Base-by-base conservation (phyloP, 2,797 vertebrate species). In the Siniperca scherzeri region DNA sequence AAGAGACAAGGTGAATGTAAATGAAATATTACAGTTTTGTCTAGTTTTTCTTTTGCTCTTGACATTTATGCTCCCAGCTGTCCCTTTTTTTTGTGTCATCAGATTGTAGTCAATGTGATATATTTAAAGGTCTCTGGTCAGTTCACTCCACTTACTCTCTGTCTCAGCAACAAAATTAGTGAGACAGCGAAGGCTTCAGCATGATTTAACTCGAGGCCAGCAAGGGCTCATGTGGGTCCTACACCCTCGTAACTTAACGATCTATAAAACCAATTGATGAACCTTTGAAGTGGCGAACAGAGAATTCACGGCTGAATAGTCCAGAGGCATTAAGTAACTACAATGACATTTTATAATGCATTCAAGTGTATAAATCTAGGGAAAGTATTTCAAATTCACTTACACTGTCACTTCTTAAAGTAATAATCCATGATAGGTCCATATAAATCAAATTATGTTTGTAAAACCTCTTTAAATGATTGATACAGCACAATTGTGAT, bases 121-220 rank as follows among this genome's bases (percentile, higher is more conserved):
- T 84, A 79, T 88, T 74, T 67, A 81, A 89, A 85, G 85, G 83
- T 86, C 85, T 74, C 64, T 30, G 74, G 83, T 87, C 82, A 77
- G 44, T 70, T 82, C 70, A 50, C 46, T 79, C 60, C 70, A 80
- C 74, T 83, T 70, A 77, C 40, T 83, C 56, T 82, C 64, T 80
- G 71, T 83, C 81, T 65, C 57, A 3, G 85, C 21, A 22, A 56
- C 16, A 56, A 52, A 86, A 83, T 86, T 66, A 86, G 81, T 14
- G 65, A 79, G 80, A 88, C 78, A 60, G 72, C 3, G 7, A 77
- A 69, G 65, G 74, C 65, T 81, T 48, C 27, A 9, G 68, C 12
- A 22, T 80, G 88, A 88, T 83, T 88, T 81, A 83, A 33, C 79
- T 76, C 0, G n/a, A 84, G 78, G 70, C 70, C 73, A 46, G 48